Base-by-base conservation (phyloP, 2,888 invertebrate genomes). In the Vannuccia rotundouncinata region DNA sequence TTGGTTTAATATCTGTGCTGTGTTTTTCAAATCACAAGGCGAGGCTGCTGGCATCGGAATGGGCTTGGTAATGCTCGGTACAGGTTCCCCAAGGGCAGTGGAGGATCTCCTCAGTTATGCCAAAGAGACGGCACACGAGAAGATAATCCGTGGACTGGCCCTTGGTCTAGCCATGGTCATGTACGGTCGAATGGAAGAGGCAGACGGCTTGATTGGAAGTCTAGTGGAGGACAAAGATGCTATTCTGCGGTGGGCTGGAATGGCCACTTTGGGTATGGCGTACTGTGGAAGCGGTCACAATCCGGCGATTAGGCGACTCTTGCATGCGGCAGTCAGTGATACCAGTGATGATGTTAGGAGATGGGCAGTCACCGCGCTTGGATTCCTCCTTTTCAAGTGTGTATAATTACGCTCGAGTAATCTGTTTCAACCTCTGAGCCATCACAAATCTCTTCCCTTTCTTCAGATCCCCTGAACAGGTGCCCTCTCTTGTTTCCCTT, bases 51-150 rank as follows among this genome's bases (percentile, higher is more conserved):
- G 97, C 82, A 93, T 99, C 83, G 95, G 96, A 0, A 98, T 99
- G 96, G 99, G 99, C 75, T 93, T 99, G 91, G 96, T 98, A 0
- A 98, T 98, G 98, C 89, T 98, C 84, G 99, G 98, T 0, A 96
- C 97, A 0, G 93, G 95, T 86, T 92, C 94, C 85, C 91, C 93
- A 0, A 91, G 92, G 82, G 93, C 94, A 0, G 94, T 95, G 83
- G 93, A 94, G 88, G 95, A 95, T 86, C 95, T 96, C 95, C 94
- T 95, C 22, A 22, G 60, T 91, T 95, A 94, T 88, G 95, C 95
- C 22, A 93, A 94, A 88, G 95, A 96, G 87, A 95, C 95, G 73
- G 95, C 95, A 87, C 99, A 99, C 87, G 99, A 99, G 88, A 99
- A 99, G 89, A 99, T 99, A 85, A 90, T 98, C 81, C 92, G 99